These are phyloP conservation scores for Orius insidiosus DNA, from an alignment of 1,140 invertebrate genomes.

Conservation along the genomic window DNA sequence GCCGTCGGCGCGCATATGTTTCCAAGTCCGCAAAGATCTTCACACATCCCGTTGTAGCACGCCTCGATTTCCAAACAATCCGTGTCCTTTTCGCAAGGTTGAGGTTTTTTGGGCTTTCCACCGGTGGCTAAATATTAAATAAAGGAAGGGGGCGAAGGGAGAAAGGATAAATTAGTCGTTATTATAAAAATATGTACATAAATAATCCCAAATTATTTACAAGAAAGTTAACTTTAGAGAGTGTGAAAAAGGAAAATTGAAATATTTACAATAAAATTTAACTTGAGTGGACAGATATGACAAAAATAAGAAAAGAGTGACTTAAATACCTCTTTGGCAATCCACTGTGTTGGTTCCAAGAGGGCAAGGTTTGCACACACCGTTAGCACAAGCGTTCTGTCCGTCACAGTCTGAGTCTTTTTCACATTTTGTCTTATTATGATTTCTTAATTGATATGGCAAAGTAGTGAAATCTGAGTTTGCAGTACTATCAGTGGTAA, in stretches of 20 bases:
- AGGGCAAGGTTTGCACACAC: constrained; percentile 15
- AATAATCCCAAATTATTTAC: too few species aligned
- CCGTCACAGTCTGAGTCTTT: constrained; percentile 17
- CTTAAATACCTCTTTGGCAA: constrained; percentile 31
- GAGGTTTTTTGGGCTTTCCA: constrained; percentile 41
- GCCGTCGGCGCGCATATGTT: constrained; percentile 48
- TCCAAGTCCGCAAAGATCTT: constrained; percentile 54
- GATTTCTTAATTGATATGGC: neutral
- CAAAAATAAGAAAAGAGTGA: neutral
- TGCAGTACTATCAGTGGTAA: constrained; percentile 1
- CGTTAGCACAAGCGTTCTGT: constrained; percentile 14
- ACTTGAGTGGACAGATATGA: too few species aligned
- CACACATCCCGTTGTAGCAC: constrained; percentile 52
- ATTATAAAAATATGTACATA: too few species aligned
- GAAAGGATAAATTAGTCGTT: constrained; percentile 1
- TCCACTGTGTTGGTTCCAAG: constrained; percentile 21
- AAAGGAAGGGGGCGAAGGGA: neutral
- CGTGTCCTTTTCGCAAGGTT: constrained; percentile 51
- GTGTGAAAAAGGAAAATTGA: too few species aligned
- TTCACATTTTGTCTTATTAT: constrained; percentile 13
- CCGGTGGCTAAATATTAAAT: constrained; percentile 12
- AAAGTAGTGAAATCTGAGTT: neutral
- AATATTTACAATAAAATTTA: too few species aligned
- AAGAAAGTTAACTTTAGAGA: too few species aligned
- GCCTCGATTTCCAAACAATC: constrained; percentile 57